These are phyloP conservation scores for Papilio polytes DNA, from an alignment of 1,140 invertebrate species.

Conservation along the genomic window DNA sequence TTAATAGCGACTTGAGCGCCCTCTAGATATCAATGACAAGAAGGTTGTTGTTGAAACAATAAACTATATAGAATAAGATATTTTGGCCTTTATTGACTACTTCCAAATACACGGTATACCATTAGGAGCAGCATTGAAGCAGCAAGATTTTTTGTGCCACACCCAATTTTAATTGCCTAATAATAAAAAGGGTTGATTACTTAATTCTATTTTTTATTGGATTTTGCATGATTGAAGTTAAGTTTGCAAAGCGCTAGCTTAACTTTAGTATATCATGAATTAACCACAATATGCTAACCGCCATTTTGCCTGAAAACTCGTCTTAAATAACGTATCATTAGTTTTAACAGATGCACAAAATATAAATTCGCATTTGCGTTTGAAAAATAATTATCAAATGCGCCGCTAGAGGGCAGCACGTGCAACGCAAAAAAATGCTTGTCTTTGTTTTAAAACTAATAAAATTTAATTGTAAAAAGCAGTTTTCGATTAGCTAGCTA, in stretches of 20 bases:
- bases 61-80: neutral
- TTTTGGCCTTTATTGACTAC: neutral
- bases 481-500: too few relatives aligned
- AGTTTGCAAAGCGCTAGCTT: neutral
- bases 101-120: neutral
- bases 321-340: neutral
- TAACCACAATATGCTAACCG: neutral
- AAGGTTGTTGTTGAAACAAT: neutral
- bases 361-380: neutral
- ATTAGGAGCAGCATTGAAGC: neutral
- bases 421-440: constrained; percentile 47
- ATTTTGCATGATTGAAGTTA: neutral
- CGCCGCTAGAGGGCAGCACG: constrained; percentile 56
- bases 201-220: too few relatives aligned
- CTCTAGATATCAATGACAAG: neutral
- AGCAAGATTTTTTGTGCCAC: neutral
- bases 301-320: neutral
- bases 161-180: neutral
- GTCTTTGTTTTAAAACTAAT: constrained; percentile 44
- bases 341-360: neutral
- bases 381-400: constrained; percentile 15
- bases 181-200: too few relatives aligned
- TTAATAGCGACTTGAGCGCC: neutral
- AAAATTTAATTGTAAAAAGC: too few relatives aligned
- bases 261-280: neutral